A percentile compares a stretch with the other conserved stretches of the same genome.
Evolutionary conservation across 2,113 vertebrate species (phyloP).

Genomic region (Solea solea): DNA sequence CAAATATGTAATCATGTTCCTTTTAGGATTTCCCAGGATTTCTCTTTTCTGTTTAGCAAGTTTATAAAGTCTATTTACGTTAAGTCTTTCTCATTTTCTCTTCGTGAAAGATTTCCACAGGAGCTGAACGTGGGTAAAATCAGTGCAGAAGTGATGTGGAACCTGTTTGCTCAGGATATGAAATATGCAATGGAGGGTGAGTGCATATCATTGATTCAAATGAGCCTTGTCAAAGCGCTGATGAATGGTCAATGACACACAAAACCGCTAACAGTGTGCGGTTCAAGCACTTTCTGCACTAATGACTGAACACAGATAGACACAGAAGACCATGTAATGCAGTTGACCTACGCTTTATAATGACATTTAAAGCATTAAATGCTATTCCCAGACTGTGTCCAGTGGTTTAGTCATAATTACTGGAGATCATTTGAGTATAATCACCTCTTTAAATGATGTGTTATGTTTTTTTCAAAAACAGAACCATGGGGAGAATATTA

Average conservation of each 20-base stretch:
- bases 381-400: not conserved
- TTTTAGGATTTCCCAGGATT: not conserved
- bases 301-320: slow-evolving; percentile 6
- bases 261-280: not conserved
- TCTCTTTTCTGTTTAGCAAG: not conserved
- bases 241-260: not conserved
- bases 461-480: not conserved
- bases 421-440: not conserved
- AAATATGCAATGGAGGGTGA: slow-evolving; percentile 99
- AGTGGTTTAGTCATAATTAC: not conserved
- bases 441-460: not conserved
- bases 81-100: slow-evolving; percentile 10
- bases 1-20: not conserved
- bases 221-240: not conserved
- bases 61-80: not conserved
- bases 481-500: no score
- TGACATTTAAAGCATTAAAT: not conserved
- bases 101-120: slow-evolving; percentile 87
- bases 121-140: slow-evolving; percentile 98
- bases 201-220: slow-evolving; percentile 41
- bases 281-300: not conserved
- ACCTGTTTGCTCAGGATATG: slow-evolving; percentile 99
- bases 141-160: slow-evolving; percentile 99
- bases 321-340: not conserved
- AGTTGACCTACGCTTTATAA: not conserved